Conservation (phyloP, 1,140 invertebrate genomes). For the Cotesia typhae region DNA sequence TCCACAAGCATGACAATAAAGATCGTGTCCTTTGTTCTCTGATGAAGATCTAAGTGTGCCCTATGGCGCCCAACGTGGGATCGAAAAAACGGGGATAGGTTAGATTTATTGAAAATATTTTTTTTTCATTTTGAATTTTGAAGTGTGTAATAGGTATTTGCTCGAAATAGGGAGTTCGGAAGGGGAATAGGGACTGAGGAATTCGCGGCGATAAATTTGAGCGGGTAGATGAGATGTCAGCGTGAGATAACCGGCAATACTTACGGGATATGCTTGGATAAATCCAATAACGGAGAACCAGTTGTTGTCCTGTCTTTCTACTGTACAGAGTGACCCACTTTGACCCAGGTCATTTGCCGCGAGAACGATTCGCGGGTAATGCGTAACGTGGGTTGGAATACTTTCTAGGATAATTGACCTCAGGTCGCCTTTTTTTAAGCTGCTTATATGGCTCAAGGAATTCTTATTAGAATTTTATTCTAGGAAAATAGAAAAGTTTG, state of each 20-base stretch:
- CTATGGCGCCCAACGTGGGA: too few relatives aligned
- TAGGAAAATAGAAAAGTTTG: too few relatives aligned
- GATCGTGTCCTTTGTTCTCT: background rate
- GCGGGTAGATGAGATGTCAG: too few relatives aligned
- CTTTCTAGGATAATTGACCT: conserved; percentile 21
- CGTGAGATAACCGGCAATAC: background rate
- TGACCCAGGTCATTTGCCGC: conserved; percentile 34
- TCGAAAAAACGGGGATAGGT: too few relatives aligned
- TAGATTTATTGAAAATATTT: too few relatives aligned
- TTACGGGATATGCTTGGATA: conserved; percentile 28
- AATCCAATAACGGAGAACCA: conserved; percentile 34
- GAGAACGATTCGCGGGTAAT: conserved; percentile 1
- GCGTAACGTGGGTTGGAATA: conserved; percentile 8
- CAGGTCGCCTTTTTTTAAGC: background rate
- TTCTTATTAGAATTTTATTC: too few relatives aligned
- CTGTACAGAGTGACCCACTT: conserved; percentile 36
- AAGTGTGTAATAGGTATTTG: background rate
- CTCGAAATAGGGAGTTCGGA: too few relatives aligned
- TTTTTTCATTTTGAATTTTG: too few relatives aligned
- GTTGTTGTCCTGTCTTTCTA: conserved; percentile 30
- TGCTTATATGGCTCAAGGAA: too few relatives aligned
- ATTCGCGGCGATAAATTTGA: background rate
- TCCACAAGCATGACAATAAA: background rate
- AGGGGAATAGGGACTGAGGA: too few relatives aligned
- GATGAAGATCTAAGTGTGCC: too few relatives aligned